Conservation (phyloP, 2,888 invertebrate species). For the Autographa pulchrina region DNA sequence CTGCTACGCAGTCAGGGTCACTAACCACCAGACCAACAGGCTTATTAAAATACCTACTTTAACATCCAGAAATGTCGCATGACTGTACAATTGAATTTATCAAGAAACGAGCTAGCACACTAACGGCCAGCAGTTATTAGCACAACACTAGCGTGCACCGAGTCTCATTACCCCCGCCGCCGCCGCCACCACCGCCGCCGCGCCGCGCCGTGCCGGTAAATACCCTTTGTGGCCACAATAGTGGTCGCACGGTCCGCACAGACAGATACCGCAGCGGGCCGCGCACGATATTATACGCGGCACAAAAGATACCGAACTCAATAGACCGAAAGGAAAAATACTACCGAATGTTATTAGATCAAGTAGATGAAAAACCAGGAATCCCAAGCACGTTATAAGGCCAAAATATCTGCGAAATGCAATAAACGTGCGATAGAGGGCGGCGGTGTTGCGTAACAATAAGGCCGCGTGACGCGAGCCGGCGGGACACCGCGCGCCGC, state of each 20-base stretch:
- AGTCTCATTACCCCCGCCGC: conserved; percentile 27
- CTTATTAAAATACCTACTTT: too few relatives aligned
- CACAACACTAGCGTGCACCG: conserved; percentile 18
- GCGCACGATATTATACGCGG: conserved; percentile 10
- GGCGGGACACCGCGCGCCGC: neutral
- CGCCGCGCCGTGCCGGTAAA: conserved; percentile 26
- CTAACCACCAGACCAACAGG: too few relatives aligned
- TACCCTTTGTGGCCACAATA: conserved; percentile 21
- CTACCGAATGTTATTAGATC: conserved; percentile 45
- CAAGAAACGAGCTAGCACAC: neutral
- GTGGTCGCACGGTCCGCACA: neutral
- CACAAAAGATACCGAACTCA: conserved; percentile 33
- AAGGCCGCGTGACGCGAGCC: neutral
- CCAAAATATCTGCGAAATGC: conserved; percentile 56
- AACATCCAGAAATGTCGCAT: neutral
- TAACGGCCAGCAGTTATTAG: conserved; percentile 13
- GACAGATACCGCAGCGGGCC: conserved; percentile 11
- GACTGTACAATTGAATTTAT: neutral
- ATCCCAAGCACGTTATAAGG: conserved; percentile 47
- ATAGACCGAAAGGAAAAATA: conserved; percentile 34
- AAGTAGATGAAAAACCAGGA: conserved; percentile 30
- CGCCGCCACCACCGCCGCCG: neutral
- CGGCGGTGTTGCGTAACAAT: conserved; percentile 28
- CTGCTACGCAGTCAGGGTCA: too few relatives aligned
- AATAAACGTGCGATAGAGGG: conserved; percentile 44